Evolutionary conservation across 1,140 invertebrate species (phyloP).

Genomic region (Macrosteles quadrilineatus): DNA sequence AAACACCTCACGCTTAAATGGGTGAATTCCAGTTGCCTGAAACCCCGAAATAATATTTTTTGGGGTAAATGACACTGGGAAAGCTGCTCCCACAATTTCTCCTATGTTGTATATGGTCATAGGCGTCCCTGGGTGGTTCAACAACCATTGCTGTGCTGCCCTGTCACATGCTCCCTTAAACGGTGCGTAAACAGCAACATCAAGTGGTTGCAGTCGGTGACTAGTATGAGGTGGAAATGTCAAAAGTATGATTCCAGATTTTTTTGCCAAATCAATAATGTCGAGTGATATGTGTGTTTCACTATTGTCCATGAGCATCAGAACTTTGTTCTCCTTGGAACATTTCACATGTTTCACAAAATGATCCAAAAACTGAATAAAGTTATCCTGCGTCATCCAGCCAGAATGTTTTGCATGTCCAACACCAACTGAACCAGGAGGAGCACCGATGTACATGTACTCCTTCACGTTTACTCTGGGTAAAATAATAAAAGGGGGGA

Average conservation of each 20-base stretch:
- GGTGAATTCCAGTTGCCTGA: no score
- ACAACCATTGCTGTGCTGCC: slow-evolving; percentile 31
- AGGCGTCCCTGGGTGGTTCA: slow-evolving; percentile 35
- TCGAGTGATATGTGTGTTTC: background rate
- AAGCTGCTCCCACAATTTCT: slow-evolving; percentile 35
- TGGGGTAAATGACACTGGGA: background rate
- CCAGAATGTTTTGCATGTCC: background rate
- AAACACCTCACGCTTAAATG: no score
- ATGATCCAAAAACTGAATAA: background rate
- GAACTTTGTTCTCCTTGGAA: background rate
- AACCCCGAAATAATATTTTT: no score
- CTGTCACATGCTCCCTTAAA: slow-evolving; percentile 39
- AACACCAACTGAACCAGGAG: background rate
- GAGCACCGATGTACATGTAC: background rate
- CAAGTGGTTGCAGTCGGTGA: slow-evolving; percentile 45
- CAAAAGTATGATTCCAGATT: slow-evolving; percentile 41
- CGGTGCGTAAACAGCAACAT: slow-evolving; percentile 40
- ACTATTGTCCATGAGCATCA: background rate
- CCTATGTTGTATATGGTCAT: slow-evolving; percentile 39
- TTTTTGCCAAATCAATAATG: slow-evolving; percentile 31
- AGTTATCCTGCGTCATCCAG: background rate
- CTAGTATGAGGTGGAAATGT: slow-evolving; percentile 35
- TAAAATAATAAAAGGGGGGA: background rate
- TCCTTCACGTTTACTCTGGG: slow-evolving; percentile 1
- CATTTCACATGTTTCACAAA: background rate